Conservation (phyloP, 37 sponge, comb jelly and placozoan genomes). For the Beroe forskalii region DNA sequence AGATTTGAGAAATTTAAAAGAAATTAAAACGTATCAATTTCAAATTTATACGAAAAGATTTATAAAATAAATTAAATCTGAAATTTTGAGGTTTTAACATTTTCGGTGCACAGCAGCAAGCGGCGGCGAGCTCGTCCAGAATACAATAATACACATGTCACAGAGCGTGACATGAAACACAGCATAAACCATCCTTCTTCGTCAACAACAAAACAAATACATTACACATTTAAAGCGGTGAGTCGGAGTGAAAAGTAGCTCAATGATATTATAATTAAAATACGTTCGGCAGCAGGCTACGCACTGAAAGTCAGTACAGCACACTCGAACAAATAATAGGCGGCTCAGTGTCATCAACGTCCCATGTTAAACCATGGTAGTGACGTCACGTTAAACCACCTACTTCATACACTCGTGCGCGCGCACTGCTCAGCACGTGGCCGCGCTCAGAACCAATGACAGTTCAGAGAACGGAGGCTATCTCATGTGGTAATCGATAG, state of each 20-base stretch:
- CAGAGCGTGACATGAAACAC: neutral
- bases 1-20: neutral
- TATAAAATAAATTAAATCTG: conserved; percentile 63
- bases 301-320: too few species aligned
- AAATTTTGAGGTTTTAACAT: conserved; percentile 5
- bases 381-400: too few species aligned
- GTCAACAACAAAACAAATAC: neutral
- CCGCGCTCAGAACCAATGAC: conserved; percentile 63
- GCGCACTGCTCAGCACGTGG: too few species aligned
- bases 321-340: too few species aligned
- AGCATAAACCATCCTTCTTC: neutral
- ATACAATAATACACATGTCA: neutral
- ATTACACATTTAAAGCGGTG: neutral
- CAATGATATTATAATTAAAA: neutral
- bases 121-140: too few species aligned
- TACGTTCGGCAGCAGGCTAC: neutral
- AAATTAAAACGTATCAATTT: neutral
- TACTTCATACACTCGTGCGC: too few species aligned
- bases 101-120: neutral
- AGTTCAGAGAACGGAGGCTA: conserved; percentile 38
- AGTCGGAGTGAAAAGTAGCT: too few species aligned
- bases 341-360: too few species aligned
- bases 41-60: neutral
- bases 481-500: conserved; percentile 82
- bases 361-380: too few species aligned